phyloP scores from a whole-genome alignment of 1,140 invertebrate species.

The Drosophila punjabiensis region DNA sequence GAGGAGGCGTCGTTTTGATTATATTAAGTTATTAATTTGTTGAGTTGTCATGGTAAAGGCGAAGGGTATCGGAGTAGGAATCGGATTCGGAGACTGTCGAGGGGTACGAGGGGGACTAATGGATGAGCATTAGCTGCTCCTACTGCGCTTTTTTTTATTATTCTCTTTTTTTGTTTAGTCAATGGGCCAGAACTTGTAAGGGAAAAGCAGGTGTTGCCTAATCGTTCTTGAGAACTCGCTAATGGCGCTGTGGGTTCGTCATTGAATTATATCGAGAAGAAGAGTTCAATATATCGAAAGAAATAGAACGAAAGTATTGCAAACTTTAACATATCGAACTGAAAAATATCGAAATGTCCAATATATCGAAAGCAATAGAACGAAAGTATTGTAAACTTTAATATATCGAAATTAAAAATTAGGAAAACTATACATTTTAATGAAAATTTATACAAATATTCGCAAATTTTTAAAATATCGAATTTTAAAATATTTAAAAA shows the following conservation, averaged over 20 bases:
- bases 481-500: too few species aligned
- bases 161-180: slow-evolving; percentile 57
- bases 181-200: slow-evolving; percentile 16
- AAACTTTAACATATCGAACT: background rate
- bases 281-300: background rate
- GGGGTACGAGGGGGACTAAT: slow-evolving; percentile 11
- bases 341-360: too few species aligned
- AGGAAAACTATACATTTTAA: too few species aligned
- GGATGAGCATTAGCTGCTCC: slow-evolving; percentile 41
- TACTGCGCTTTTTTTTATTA: slow-evolving; percentile 8
- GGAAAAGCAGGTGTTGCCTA: slow-evolving; percentile 6
- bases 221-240: slow-evolving; percentile 10
- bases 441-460: too few species aligned
- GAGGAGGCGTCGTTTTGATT: slow-evolving; percentile 70
- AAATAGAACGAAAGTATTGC: background rate
- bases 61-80: slow-evolving; percentile 5
- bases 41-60: slow-evolving; percentile 78
- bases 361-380: too few species aligned
- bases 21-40: slow-evolving; percentile 84
- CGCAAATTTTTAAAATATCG: too few species aligned
- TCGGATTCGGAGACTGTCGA: background rate
- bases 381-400: too few species aligned
- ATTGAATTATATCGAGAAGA: background rate
- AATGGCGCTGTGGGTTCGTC: background rate
- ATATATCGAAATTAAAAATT: too few species aligned